A percentile compares a stretch with the other conserved stretches of the same genome.
These are phyloP conservation scores for Leptopterna dolabrata DNA, from an alignment of 2,888 invertebrate species.

Conservation along the genomic window DNA sequence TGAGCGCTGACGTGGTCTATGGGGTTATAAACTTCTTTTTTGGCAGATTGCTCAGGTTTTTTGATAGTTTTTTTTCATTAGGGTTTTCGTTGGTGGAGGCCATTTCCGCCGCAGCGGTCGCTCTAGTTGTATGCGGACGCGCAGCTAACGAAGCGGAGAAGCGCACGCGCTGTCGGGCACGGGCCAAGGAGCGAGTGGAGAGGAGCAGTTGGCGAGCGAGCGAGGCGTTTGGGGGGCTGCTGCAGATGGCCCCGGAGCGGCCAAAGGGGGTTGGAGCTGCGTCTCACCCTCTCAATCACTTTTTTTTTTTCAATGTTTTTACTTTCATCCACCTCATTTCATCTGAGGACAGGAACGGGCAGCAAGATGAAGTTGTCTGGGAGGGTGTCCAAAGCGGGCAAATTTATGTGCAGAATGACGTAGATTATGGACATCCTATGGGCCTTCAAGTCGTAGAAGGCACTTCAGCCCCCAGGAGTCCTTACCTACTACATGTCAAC, in stretches of 20 bases:
- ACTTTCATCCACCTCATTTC: background rate
- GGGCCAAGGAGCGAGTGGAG: slow-evolving; percentile 3
- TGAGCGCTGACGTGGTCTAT: background rate
- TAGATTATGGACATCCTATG: no score
- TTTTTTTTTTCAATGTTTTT: background rate
- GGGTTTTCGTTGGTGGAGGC: background rate
- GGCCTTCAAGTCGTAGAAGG: no score
- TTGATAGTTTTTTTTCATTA: background rate
- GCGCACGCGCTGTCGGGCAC: slow-evolving; percentile 46
- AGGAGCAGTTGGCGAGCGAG: slow-evolving; percentile 45
- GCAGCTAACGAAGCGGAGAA: slow-evolving; percentile 46
- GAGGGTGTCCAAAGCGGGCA: no score
- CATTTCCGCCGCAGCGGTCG: slow-evolving; percentile 12
- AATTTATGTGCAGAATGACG: no score
- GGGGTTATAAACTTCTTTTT: background rate
- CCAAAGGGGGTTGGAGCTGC: background rate
- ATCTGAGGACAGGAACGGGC: background rate
- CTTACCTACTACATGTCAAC: no score
- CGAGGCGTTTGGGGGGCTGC: background rate
- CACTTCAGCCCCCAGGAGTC: no score
- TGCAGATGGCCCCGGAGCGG: background rate
- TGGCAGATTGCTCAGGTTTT: background rate
- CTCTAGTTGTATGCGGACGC: slow-evolving; percentile 27
- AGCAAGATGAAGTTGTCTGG: background rate
- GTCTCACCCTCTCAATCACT: slow-evolving; percentile 2